Evolutionary conservation across 2,113 vertebrate genomes (phyloP), one percentile per base, ranked within the genome.

Genomic region (Brachirus orientalis): DNA sequence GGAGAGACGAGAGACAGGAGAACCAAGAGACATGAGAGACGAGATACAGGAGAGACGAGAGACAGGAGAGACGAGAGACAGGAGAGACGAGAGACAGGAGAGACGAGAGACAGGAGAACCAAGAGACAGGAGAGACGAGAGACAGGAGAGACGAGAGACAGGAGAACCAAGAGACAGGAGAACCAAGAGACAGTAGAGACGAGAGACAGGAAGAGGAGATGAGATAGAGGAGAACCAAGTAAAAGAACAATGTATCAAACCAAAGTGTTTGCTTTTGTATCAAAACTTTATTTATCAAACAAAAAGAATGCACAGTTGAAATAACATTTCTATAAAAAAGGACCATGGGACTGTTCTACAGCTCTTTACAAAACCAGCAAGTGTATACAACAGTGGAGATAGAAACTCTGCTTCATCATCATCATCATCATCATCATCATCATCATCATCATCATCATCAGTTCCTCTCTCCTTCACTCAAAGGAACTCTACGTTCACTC

Each of bases 211-310:
- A n/a, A n/a, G n/a, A n/a, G n/a, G n/a, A n/a, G n/a, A n/a, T n/a
- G n/a, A n/a, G n/a, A n/a, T n/a, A n/a, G n/a, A 20, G 2, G 41
- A 43, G 11, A 11, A 43, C 1, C 10, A 3, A 19, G 17, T 28
- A 6, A 28, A 6, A 6, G 6, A 6, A 28, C 28, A 6, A 28
- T 28, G 28, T 28, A 2, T 28, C 28, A 28, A 28, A 28, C 28
- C n/a, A n/a, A 28, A 28, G 6, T 3, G 3, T 53, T 70, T 86
- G 51, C 5, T 91, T 95, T 96, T 94, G 90, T 97, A 98, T 96
- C 95, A 98, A 97, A 97, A 89, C 91, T 96, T 96, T 96, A 96
- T 96, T 97, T 95, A 95, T 95, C 94, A 96, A 98, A 96, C 91
- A 92, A 95, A 92, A 96, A 93, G 92, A 96, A 96, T 94, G 94